phyloP scores from a whole-genome alignment of 2,797 vertebrate genomes.

The Pterois miles region DNA sequence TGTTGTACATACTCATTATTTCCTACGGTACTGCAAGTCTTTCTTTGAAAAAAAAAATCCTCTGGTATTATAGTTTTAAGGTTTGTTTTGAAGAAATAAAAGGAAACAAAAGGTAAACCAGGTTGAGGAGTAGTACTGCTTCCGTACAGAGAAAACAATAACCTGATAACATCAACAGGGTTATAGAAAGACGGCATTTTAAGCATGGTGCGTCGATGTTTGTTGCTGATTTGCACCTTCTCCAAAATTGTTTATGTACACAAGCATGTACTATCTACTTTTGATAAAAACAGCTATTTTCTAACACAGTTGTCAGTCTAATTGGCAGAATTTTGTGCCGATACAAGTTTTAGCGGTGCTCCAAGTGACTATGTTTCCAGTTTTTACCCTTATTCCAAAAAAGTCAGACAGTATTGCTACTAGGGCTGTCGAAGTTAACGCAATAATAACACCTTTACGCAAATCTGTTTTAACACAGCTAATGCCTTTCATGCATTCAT shows the following conservation, averaged over 20 bases:
- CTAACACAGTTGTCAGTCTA: neutral
- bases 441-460: too few relatives aligned
- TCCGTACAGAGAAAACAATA: neutral
- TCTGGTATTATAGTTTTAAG: neutral
- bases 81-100: neutral
- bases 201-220: neutral
- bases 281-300: neutral
- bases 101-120: neutral
- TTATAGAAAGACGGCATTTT: neutral
- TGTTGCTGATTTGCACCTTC: neutral
- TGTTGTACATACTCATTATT: constrained; percentile 7
- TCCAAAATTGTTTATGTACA: neutral
- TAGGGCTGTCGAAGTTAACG: too few relatives aligned
- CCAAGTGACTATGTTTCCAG: neutral
- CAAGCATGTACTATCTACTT: neutral
- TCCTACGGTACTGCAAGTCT: neutral
- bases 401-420: too few relatives aligned
- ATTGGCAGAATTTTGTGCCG: neutral
- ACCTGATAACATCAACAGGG: too few relatives aligned
- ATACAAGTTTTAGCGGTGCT: neutral
- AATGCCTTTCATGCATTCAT: too few relatives aligned
- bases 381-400: too few relatives aligned
- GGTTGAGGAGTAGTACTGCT: neutral
- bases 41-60: neutral
- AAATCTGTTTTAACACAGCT: too few relatives aligned